Evolutionary conservation across 2,113 vertebrate species (phyloP), one percentile per base, ranked within the genome.

Genomic region (Otus sunia): DNA sequence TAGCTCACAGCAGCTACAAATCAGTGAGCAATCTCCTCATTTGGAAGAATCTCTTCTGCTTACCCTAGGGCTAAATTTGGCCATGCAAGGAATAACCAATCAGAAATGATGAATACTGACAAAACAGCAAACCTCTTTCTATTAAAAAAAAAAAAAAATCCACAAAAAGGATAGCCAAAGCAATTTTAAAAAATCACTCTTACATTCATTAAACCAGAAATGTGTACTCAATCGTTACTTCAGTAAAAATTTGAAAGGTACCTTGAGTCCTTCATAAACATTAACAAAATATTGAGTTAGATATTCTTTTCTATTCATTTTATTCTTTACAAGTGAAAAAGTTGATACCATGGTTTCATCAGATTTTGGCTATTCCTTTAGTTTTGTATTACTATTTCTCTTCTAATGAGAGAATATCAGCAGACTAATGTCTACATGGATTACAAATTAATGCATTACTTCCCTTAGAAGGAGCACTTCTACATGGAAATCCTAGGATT

Each of bases 1-100:
- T 14, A 87, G 66, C 77, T 96, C 64, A 76, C 64, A 85, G 86
- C 92, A 92, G 66, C 91, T 82, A 29, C 71, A 91, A 77, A 59
- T 12, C 73, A 74, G 43, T n/a, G 49, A 95, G 79, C 75, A 63
- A 74, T 36, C 62, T 52, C 76, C 52, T 94, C 66, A 19, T 58
- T 64, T 62, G 80, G 68, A 92, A 81, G 83, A 64, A 78, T 37
- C 80, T 1, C 0, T 29, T 29, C 23, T 6, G 1, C 49, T 47
- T 5, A 75, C 52, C 60, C 72, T 64, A 52, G 53, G 91, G 82
- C 79, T 94, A 43, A 56, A n/a, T 60, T 77, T 71, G 86, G 76
- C 79, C 72, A 22, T 30, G 30, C 47, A 37, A 39, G 39, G 62
- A 62, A 55, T 52, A 88, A 75, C 87, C 23, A 62, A 1, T 13